Base-by-base conservation (phyloP, 2,888 invertebrate species). In the Sarcophaga carnaria region DNA sequence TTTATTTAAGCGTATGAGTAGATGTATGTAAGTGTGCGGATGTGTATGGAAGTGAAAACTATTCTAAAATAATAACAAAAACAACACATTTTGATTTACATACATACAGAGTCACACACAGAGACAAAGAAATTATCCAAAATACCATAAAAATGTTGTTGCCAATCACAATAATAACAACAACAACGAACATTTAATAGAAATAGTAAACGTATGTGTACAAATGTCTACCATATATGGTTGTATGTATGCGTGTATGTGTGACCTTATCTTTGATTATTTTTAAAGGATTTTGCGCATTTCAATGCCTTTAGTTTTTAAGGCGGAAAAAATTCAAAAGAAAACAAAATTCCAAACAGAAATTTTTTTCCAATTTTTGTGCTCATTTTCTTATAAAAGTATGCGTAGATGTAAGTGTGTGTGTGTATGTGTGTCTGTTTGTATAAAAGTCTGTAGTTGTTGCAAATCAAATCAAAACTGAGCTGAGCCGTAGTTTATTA, bases 281-380 rank as follows among this genome's bases (percentile, higher is more conserved):
- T 54, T 54, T 54, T 17, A 54, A 49, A 17, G 63, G 86, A 87
- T 78, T 83, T 81, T 81, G 81, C 80, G 83, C 86, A 87, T 64
- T 81, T 66, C 70, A 17, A 64, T 75, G 80, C 78, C 78, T 69
- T 70, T 54, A n/a, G 59, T n/a, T 11, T 71, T 47, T 37, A 54
- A 49, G 22, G 54, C 8, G 22, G 27, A 54, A 3, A 79, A 37
- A 37, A 37, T 37, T 54, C 54, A 25, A 64, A 67, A 77, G n/a
- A 45, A 72, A 54, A 37, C 45, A n/a, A 14, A 47, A 37, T 63
- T 22, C 25, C 37, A 78, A 76, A 64, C 8, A 70, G 66, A 17
- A 4, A 14, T 17, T 54, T 54, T 47, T 71, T 69, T 60, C 49
- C 75, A 77, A 83, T 37, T 86, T 83, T 74, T 78, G 49, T 80